phyloP scores from a whole-genome alignment of 1,140 invertebrate genomes.

The Drosophila parabipectinata region DNA sequence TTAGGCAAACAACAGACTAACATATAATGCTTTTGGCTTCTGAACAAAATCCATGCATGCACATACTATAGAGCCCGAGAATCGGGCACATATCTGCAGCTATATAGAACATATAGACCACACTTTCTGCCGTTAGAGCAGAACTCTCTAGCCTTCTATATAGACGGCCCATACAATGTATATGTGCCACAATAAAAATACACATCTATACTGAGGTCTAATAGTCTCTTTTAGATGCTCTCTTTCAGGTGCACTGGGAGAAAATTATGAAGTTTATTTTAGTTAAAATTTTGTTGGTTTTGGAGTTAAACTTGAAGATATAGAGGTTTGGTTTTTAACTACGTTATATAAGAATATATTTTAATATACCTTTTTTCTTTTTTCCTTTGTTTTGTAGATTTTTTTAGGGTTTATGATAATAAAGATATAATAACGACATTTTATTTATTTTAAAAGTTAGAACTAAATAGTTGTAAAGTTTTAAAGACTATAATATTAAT shows the following conservation, averaged over 20 bases:
- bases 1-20: slow-evolving; percentile 12
- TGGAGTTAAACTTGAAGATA: too few relatives aligned
- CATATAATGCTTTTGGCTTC: slow-evolving; percentile 31
- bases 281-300: too few relatives aligned
- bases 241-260: slow-evolving; percentile 5
- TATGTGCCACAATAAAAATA: slow-evolving; percentile 66
- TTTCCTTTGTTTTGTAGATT: too few relatives aligned
- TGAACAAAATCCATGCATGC: slow-evolving; percentile 47
- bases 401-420: too few relatives aligned
- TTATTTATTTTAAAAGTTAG: too few relatives aligned
- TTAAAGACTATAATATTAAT: too few relatives aligned
- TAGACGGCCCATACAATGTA: slow-evolving; percentile 34
- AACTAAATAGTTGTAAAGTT: too few relatives aligned
- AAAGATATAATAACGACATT: too few relatives aligned
- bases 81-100: slow-evolving; percentile 23
- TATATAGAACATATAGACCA: slow-evolving; percentile 26
- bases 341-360: too few relatives aligned
- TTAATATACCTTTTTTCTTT: too few relatives aligned
- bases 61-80: slow-evolving; percentile 30
- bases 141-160: slow-evolving; percentile 6
- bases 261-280: too few relatives aligned
- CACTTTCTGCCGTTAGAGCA: background rate
- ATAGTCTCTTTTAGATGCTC: background rate
- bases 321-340: background rate
- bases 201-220: slow-evolving; percentile 14